Evolutionary conservation across 2,113 vertebrate species (phyloP).

Genomic region (Amphiprion ocellaris): DNA sequence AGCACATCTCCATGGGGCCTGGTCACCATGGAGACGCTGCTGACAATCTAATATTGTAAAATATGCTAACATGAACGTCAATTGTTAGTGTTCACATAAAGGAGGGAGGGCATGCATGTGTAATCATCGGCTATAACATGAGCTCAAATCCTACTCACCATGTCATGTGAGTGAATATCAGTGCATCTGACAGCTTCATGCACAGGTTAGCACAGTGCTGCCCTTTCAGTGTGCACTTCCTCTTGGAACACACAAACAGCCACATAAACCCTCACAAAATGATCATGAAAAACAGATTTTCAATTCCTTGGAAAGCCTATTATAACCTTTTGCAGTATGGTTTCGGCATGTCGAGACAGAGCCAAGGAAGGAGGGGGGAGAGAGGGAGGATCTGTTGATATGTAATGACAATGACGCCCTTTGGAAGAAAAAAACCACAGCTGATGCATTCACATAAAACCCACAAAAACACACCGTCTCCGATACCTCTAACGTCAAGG

Average conservation of each 20-base stretch:
- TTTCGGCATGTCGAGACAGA: constrained; percentile 64
- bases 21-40: constrained; percentile 65
- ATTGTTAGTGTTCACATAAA: constrained; percentile 9
- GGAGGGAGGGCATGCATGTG: constrained; percentile 39
- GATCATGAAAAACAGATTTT: background rate
- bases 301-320: constrained; percentile 14
- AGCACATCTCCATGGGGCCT: constrained; percentile 48
- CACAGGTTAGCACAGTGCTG: constrained; percentile 41
- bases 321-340: constrained; percentile 64
- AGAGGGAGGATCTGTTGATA: constrained; percentile 84
- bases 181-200: constrained; percentile 36
- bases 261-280: background rate
- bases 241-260: constrained; percentile 9
- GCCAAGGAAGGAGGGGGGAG: constrained; percentile 27
- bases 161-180: constrained; percentile 54
- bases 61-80: constrained; percentile 55
- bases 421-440: constrained; percentile 54
- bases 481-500: constrained; percentile 34
- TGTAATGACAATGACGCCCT: constrained; percentile 84
- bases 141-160: constrained; percentile 35
- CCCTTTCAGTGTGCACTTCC: constrained; percentile 8
- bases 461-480: constrained; percentile 50
- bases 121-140: constrained; percentile 18
- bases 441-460: constrained; percentile 68
- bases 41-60: constrained; percentile 54